These are phyloP conservation scores for Pontoporia blainvillei DNA, from an alignment of 2,113 vertebrate species.

Conservation along the genomic window DNA sequence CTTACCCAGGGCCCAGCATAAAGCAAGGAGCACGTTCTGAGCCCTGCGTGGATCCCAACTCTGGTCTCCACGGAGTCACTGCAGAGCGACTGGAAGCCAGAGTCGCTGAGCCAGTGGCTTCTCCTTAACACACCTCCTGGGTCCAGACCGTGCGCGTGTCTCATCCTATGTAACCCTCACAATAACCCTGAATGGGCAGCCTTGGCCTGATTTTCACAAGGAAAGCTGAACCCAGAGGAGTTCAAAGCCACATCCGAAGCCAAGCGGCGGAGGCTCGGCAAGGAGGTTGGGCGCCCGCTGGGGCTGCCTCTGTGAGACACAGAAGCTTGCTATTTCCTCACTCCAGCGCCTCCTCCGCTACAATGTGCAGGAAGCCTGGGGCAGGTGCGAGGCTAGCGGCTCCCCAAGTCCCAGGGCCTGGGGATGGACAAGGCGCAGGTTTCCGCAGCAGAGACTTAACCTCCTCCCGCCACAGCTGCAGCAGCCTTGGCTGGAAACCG, in stretches of 20 bases:
- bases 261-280: background rate
- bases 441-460: slow-evolving; percentile 17
- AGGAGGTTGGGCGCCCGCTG: rapidly evolving
- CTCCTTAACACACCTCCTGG: rapidly evolving
- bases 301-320: background rate
- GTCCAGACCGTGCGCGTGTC: rapidly evolving
- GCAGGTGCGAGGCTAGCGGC: too few relatives aligned
- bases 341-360: background rate
- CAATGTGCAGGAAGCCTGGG: background rate
- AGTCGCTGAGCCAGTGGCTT: rapidly evolving
- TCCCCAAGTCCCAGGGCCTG: background rate
- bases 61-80: background rate
- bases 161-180: rapidly evolving
- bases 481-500: background rate
- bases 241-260: background rate
- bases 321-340: too few relatives aligned
- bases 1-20: background rate
- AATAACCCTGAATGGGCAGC: rapidly evolving
- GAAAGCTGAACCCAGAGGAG: background rate
- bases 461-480: background rate
- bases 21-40: background rate
- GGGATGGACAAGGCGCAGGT: background rate
- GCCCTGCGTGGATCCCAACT: background rate
- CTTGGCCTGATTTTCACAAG: background rate
- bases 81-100: background rate